Evolutionary conservation across 2,797 vertebrate genomes (phyloP).

Genomic region (Aphelocoma californica): DNA sequence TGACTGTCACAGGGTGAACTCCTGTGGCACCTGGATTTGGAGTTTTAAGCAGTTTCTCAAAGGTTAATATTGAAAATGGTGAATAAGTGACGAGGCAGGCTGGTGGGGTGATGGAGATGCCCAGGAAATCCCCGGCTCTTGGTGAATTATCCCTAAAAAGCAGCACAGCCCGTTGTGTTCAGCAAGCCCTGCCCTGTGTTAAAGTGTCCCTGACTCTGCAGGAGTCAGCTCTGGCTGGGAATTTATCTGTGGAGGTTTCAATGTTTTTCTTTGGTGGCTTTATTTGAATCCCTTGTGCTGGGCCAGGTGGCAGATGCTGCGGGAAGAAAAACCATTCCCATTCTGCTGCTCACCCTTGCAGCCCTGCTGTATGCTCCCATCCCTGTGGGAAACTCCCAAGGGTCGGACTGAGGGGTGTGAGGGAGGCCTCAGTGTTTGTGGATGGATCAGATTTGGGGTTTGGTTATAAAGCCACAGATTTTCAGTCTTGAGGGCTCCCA

Average conservation of each 20-base stretch:
- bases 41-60: neutral
- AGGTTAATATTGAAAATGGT: neutral
- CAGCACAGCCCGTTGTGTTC: neutral
- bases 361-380: neutral
- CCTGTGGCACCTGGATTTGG: neutral
- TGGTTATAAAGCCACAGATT: neutral
- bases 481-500: neutral
- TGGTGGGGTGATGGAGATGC: neutral
- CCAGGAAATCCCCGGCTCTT: neutral
- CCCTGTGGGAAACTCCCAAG: fast-evolving
- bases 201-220: neutral
- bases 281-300: neutral
- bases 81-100: neutral
- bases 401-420: neutral
- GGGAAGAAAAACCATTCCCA: neutral
- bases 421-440: neutral
- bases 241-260: neutral
- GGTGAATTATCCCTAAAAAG: neutral
- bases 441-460: neutral
- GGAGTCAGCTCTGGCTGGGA: neutral
- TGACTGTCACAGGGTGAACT: neutral
- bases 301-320: neutral
- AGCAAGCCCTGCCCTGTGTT: neutral
- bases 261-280: neutral
- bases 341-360: neutral